Conservation (phyloP, 2,113 vertebrate genomes). For the Oncorhynchus nerka region DNA sequence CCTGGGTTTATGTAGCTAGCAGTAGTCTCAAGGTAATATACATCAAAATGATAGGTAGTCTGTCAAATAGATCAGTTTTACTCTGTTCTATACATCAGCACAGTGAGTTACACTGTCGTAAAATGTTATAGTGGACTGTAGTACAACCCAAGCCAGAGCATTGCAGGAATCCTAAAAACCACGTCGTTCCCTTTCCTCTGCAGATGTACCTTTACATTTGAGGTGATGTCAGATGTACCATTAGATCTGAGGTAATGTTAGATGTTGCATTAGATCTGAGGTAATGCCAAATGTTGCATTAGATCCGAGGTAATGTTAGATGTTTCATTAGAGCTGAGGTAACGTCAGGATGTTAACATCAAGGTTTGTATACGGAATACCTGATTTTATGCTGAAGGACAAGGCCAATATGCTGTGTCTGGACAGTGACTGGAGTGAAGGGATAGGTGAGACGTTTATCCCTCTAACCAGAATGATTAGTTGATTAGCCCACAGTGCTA, state of each 20-base stretch:
- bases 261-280: too few species aligned
- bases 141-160: conserved; percentile 5
- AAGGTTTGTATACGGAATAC: background rate
- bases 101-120: conserved; percentile 24
- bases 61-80: conserved; percentile 36
- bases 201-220: background rate
- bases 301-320: too few species aligned
- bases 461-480: too few species aligned
- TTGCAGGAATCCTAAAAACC: conserved; percentile 14
- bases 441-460: too few species aligned
- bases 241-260: too few species aligned
- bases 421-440: background rate
- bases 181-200: conserved; percentile 10
- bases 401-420: background rate
- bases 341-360: background rate
- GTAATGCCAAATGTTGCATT: too few species aligned
- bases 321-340: too few species aligned
- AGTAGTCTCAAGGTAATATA: conserved; percentile 6
- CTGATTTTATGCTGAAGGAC: conserved; percentile 4
- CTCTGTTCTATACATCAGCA: conserved; percentile 32
- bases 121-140: conserved; percentile 36
- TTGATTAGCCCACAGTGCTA: background rate
- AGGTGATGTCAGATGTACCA: too few species aligned
- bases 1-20: conserved; percentile 31
- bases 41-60: conserved; percentile 19